These are phyloP conservation scores for Bombus impatiens DNA, from an alignment of 1,140 invertebrate species.

Conservation along the genomic window DNA sequence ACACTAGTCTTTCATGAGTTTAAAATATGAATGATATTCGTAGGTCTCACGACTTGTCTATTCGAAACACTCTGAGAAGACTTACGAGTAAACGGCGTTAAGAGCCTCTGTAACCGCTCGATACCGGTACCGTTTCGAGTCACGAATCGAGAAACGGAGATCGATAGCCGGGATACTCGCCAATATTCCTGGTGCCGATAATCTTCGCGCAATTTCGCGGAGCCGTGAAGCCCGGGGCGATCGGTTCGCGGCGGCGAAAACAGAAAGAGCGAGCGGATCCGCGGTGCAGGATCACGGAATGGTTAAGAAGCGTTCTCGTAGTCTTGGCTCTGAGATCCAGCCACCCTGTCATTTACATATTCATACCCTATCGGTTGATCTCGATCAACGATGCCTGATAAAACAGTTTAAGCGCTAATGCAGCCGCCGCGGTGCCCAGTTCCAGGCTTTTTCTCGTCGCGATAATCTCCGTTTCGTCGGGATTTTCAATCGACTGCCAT, in stretches of 20 bases:
- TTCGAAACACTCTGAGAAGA: not conserved
- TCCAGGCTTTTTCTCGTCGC: not conserved
- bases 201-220: constrained; percentile 53
- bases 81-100: not conserved
- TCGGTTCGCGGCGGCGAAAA: not conserved
- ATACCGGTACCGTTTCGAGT: not conserved
- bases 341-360: constrained; percentile 62
- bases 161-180: constrained; percentile 19
- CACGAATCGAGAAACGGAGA: constrained; percentile 42
- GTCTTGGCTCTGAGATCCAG: constrained; percentile 26
- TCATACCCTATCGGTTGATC: constrained; percentile 62
- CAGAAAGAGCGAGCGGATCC: constrained; percentile 9
- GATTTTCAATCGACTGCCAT: constrained; percentile 45
- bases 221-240: constrained; percentile 1
- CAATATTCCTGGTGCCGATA: constrained; percentile 31
- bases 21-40: not conserved
- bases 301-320: constrained; percentile 33
- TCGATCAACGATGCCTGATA: constrained; percentile 58
- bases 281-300: constrained; percentile 37
- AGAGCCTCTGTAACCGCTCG: not conserved
- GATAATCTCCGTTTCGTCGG: constrained; percentile 35
- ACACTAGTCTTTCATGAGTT: not conserved
- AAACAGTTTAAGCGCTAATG: constrained; percentile 63
- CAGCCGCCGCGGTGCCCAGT: constrained; percentile 6
- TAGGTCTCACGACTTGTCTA: not conserved